Base-by-base conservation (phyloP, 2,797 vertebrate species). In the Gymnodraco acuticeps region DNA sequence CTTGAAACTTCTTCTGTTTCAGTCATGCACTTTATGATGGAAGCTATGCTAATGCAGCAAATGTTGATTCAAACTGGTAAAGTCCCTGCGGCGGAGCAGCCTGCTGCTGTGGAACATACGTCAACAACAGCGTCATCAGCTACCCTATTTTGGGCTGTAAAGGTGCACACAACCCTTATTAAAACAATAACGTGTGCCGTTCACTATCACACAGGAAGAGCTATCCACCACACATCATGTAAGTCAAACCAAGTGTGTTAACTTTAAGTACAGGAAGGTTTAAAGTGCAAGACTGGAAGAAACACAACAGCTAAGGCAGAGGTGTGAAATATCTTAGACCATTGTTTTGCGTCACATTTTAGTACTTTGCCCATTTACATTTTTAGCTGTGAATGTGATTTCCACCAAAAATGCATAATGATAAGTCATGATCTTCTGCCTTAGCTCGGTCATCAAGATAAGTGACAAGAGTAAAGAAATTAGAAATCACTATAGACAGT, bases 31-130 rank as follows among this genome's bases (percentile, higher is more conserved):
- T 54, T 55, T 23, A 54, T 38, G 23, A 45, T 16, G 19, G 14
- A 38, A 16, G 59, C 60, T 45, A 56, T 41, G 51, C 60, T 71
- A 58, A 79, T 75, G 20, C 63, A 55, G 59, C 31, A 42, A 38
- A 55, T 64, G 66, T 33, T 50, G 47, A 55, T 60, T 70, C 48
- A 65, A 64, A 48, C 14, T 55, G 64, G 76, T 71, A 33, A 72
- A 70, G 50, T 43, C 47, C 75, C 66, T 8, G 16, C 59, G 38
- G 68, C 33, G n/a, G 45, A 70, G 58, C 23, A 41, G 53, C 15
- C 4, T 59, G 61, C 68, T 73, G 55, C 64, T 53, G 46, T 12
- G 33, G 66, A 52, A 59, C 58, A 74, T 10, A 79, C 16, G 33
- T 62, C 45, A n/a, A 56, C 23, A 23, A 61, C 61, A 72, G 56